Percentiles rank a stretch among this genome's conserved stretches.
phyloP scores from a whole-genome alignment of 2,888 invertebrate species.

The Ophion costatus region DNA sequence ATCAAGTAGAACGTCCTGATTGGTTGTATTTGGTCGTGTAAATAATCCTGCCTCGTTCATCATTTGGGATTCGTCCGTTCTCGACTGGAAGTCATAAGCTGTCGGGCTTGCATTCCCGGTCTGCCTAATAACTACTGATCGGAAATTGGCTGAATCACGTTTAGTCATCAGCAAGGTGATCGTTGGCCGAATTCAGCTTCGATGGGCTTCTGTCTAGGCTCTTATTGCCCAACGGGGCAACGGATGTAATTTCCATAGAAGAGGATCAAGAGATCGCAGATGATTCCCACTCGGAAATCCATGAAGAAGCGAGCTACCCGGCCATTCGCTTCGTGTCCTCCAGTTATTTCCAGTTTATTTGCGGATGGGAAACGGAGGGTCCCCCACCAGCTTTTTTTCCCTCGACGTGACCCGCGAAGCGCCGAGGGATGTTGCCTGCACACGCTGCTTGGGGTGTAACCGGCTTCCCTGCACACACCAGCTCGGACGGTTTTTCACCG shows the following conservation, averaged over 20 bases:
- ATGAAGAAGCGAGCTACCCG: constrained; percentile 2
- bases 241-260: constrained; percentile 11
- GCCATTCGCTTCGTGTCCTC: background rate
- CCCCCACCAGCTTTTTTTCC: constrained; percentile 49
- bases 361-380: constrained; percentile 71
- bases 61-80: no score
- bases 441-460: constrained; percentile 67
- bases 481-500: constrained; percentile 65
- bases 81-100: no score
- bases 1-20: background rate
- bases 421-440: constrained; percentile 51
- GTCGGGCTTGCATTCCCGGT: no score
- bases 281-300: constrained; percentile 34
- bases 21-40: background rate
- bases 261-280: background rate
- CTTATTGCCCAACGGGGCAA: background rate
- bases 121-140: no score
- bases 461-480: background rate
- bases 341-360: constrained; percentile 69
- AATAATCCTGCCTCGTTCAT: no score
- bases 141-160: constrained; percentile 34
- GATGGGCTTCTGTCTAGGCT: background rate
- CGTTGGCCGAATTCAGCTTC: background rate
- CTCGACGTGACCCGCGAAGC: constrained; percentile 23
- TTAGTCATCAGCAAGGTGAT: background rate